Conservation (phyloP, 1,140 invertebrate species). For the Palaemon carinicauda region DNA sequence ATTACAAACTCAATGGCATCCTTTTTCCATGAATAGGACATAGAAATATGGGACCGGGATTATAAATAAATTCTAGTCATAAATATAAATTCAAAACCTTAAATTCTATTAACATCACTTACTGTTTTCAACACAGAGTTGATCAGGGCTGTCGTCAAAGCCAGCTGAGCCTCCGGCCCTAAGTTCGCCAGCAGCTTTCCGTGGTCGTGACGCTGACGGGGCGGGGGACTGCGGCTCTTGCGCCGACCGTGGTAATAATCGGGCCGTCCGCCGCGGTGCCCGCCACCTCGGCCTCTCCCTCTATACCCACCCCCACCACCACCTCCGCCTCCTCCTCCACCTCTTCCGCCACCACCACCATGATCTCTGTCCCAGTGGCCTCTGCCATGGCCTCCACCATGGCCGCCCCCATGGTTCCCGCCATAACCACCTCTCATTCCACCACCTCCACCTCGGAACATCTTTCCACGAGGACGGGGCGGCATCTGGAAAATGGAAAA, state of each 20-base stretch:
- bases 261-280: not conserved
- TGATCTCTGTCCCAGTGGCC: not conserved
- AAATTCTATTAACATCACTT: not conserved
- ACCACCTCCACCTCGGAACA: too few relatives aligned
- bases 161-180: constrained; percentile 42
- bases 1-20: too few relatives aligned
- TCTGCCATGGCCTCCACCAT: not conserved
- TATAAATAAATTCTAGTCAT: not conserved
- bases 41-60: not conserved
- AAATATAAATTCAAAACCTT: not conserved
- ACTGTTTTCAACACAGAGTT: constrained; percentile 37
- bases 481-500: too few relatives aligned
- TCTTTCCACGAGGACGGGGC: too few relatives aligned
- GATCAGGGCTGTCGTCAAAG: constrained; percentile 38
- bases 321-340: not conserved
- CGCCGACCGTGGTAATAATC: constrained; percentile 26
- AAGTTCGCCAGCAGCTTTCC: constrained; percentile 38
- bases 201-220: constrained; percentile 13
- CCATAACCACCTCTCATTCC: too few relatives aligned
- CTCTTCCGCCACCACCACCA: not conserved
- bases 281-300: constrained; percentile 19
- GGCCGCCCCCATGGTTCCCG: too few relatives aligned
- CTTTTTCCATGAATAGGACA: too few relatives aligned
- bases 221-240: not conserved
- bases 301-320: constrained; percentile 1